Base-by-base conservation (phyloP, 1,140 invertebrate species). In the Dreissena rostriformis region DNA sequence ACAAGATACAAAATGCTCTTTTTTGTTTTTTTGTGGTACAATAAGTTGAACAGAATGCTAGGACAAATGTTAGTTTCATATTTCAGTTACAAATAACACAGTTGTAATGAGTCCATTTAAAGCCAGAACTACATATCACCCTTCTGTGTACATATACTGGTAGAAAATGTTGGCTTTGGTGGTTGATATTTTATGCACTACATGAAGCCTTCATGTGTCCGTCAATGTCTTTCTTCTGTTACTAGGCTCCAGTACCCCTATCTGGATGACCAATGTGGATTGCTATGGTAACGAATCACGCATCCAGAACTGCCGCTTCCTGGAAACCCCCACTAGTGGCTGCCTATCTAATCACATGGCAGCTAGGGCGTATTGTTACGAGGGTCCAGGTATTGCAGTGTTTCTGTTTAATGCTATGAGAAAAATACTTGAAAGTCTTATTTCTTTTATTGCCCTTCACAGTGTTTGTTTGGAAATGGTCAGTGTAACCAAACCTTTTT, bases 361-460 rank as follows among this genome's bases (percentile, higher is more conserved):
- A 49, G 90, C 91, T 73, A 89, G 89, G 14, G 86, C 90, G 19
- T 83, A 91, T 19, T 92, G 91, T 63, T 90, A 86, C 63, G 83
- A 89, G 22, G 77, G 53, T 29, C 61, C 73, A 82, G 87, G 87
- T 88, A 39, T 39, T 39, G 2, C 39, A 39, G 39, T 39, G 39
- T 39, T 39, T 2, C 39, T 39, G 39, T 39, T 39, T 39, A 5
- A 5, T 39, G 39, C 39, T 39, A 39, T 39, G 39, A 39, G 4
- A 39, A 39, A 39, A 39, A 39, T 8, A 39, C 2, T 39, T 39
- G 4, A 39, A 39, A 39, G 39, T 2, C 39, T 39, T 8, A 39
- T 39, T 39, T 2, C 8, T 39, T 39, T 39, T 8, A 39, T 39
- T 8, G 8, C 39, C 39, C 39, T 39, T 39, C 2, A 39, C 39